A percentile compares a stretch with the other conserved stretches of the same genome.
phyloP scores from a whole-genome alignment of 2,797 vertebrate species.

The Fistularia commersonii region DNA sequence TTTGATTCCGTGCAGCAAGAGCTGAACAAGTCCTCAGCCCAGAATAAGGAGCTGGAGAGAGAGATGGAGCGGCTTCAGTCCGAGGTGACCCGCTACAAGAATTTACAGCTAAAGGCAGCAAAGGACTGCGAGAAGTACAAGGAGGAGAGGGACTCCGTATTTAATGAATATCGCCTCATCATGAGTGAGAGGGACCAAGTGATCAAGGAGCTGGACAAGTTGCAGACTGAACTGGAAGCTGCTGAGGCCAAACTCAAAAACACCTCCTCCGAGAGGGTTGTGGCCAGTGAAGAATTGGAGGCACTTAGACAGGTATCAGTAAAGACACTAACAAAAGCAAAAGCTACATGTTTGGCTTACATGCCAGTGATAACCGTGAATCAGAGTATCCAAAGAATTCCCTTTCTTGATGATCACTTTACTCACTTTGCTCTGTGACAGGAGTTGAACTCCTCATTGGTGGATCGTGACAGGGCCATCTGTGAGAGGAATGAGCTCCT shows the following conservation, averaged over 20 bases:
- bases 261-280: conserved; percentile 91
- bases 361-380: background rate
- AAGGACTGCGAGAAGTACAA: conserved; percentile 98
- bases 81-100: conserved; percentile 93
- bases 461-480: conserved; percentile 86
- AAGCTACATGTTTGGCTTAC: background rate
- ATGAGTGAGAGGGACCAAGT: conserved; percentile 99
- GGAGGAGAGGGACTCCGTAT: conserved; percentile 97
- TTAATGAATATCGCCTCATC: conserved; percentile 96
- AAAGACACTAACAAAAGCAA: no score
- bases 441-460: conserved; percentile 86
- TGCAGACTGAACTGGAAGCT: conserved; percentile 93
- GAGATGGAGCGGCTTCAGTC: conserved; percentile 96
- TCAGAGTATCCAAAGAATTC: background rate
- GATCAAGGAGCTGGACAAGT: conserved; percentile 96
- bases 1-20: conserved; percentile 94
- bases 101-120: conserved; percentile 86
- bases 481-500: conserved; percentile 90
- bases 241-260: conserved; percentile 94
- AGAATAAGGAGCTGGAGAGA: conserved; percentile 95
- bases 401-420: background rate
- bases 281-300: conserved; percentile 94
- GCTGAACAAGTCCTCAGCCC: conserved; percentile 85
- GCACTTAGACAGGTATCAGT: conserved; percentile 90
- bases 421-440: conserved; percentile 45